These are phyloP conservation scores for Montipora cactus DNA, from an alignment of 64 coral and sea anemone species.

Conservation along the genomic window DNA sequence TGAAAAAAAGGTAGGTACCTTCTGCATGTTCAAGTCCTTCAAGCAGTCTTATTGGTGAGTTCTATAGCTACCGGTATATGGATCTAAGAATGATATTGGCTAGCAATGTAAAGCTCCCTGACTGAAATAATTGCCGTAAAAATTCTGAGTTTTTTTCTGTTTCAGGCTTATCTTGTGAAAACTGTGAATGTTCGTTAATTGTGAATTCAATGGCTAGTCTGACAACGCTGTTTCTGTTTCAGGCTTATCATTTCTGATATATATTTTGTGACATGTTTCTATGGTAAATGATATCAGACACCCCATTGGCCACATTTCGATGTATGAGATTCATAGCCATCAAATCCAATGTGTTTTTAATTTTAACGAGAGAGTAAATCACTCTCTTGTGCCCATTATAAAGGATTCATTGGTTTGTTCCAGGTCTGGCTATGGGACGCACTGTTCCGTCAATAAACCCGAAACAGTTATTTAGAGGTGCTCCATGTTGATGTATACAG, in stretches of 20 bases:
- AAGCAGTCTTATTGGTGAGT: neutral
- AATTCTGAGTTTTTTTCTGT: neutral
- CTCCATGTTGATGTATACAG: neutral
- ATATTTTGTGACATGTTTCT: no score
- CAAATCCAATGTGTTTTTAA: neutral
- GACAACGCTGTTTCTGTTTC: no score
- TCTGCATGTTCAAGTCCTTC: constrained; percentile 8
- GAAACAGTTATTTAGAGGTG: neutral
- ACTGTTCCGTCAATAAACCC: neutral
- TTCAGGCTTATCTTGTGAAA: neutral
- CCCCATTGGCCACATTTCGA: neutral
- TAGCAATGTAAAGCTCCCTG: neutral
- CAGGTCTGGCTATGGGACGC: neutral
- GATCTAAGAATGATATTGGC: neutral
- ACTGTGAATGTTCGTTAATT: no score
- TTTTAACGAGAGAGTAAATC: neutral
- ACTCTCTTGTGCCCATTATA: neutral
- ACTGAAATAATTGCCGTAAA: neutral
- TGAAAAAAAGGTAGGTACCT: neutral
- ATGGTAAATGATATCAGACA: neutral
- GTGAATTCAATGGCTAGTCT: no score
- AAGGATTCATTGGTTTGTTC: neutral
- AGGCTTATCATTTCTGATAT: no score
- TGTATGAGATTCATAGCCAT: neutral
- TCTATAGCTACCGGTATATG: neutral